A percentile compares a stretch with the other conserved stretches of the same genome.
Evolutionary conservation across 2,888 invertebrate genomes (phyloP).

Genomic region (Morpho helenor): DNA sequence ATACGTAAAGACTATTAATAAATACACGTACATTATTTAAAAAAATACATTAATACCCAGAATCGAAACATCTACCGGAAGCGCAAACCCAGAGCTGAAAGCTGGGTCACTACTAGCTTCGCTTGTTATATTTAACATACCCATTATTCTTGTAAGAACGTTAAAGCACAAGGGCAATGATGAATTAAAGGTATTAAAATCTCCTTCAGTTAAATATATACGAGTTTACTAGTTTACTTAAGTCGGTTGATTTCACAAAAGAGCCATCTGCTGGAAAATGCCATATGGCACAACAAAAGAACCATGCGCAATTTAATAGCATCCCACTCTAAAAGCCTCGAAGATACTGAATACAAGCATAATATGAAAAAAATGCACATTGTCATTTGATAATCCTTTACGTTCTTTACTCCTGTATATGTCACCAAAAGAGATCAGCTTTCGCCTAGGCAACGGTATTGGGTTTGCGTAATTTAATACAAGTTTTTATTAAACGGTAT

Average conservation of each 20-base stretch:
- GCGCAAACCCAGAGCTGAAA: too few relatives aligned
- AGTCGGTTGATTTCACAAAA: slow-evolving; percentile 52
- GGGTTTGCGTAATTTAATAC: slow-evolving; percentile 76
- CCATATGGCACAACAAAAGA: slow-evolving; percentile 72
- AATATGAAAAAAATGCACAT: slow-evolving; percentile 58
- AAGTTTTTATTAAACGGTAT: slow-evolving; percentile 38
- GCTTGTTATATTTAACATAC: too few relatives aligned
- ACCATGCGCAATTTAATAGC: slow-evolving; percentile 77
- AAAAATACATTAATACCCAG: too few relatives aligned
- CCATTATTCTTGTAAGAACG: too few relatives aligned
- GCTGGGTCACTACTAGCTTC: too few relatives aligned
- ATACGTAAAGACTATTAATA: too few relatives aligned
- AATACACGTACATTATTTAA: too few relatives aligned
- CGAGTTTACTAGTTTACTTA: slow-evolving; percentile 44
- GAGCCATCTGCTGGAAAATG: slow-evolving; percentile 72
- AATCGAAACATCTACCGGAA: too few relatives aligned
- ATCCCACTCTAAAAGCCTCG: slow-evolving; percentile 65
- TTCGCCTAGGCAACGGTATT: slow-evolving; percentile 71
- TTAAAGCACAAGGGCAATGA: neutral
- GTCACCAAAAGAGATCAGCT: slow-evolving; percentile 75
- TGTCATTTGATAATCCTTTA: slow-evolving; percentile 79
- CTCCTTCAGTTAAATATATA: slow-evolving; percentile 27
- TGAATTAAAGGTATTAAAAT: slow-evolving; percentile 11
- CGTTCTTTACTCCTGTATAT: slow-evolving; percentile 59
- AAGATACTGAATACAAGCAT: slow-evolving; percentile 51